Conservation (phyloP, 2,888 invertebrate species). For the Parapristionchus giblindavisi region DNA sequence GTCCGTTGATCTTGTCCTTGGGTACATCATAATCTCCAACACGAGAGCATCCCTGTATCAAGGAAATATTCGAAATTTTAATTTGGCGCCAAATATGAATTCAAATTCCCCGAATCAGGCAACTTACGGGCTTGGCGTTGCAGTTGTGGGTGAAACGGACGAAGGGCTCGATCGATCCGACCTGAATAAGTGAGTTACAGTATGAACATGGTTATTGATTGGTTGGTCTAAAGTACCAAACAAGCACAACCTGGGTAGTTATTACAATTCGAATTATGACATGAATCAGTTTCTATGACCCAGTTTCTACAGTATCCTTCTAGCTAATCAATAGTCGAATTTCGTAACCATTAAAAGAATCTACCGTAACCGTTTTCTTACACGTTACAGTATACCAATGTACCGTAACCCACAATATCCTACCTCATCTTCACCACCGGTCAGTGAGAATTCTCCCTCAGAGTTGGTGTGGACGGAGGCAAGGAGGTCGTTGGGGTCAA, state of each 20-base stretch:
- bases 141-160: conserved; percentile 55
- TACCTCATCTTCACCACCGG: conserved; percentile 57
- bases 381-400: not conserved
- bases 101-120: no score
- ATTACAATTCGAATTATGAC: not conserved
- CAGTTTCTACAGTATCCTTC: not conserved
- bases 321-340: not conserved
- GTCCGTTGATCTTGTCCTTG: conserved; percentile 38
- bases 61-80: not conserved
- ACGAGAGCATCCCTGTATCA: conserved; percentile 27
- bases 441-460: conserved; percentile 56
- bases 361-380: not conserved
- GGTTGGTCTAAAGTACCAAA: not conserved
- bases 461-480: conserved; percentile 52
- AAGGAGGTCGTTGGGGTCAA: conserved; percentile 57
- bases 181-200: conserved; percentile 35
- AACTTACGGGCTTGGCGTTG: conserved; percentile 42
- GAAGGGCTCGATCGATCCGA: conserved; percentile 58
- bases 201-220: no score
- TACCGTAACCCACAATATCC: not conserved
- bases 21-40: conserved; percentile 38
- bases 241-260: not conserved
- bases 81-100: not conserved
- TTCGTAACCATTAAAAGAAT: not conserved
- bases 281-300: not conserved